Evolutionary conservation across 1,140 invertebrate genomes (phyloP).

Genomic region (Dryas iulia): DNA sequence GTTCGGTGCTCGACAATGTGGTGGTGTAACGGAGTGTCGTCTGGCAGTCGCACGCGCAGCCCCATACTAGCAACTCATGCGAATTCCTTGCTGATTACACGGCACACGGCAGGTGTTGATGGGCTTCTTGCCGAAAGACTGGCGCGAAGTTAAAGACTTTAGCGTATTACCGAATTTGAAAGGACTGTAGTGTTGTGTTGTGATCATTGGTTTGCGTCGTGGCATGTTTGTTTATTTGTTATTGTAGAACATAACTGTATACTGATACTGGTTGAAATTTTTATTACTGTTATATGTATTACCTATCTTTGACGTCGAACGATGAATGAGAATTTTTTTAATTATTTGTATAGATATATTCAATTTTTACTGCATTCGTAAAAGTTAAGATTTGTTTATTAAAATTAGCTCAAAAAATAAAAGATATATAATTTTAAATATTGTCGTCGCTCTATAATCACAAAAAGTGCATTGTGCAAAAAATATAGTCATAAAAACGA

Average conservation of each 20-base stretch:
- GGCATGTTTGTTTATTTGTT: slow-evolving; percentile 40
- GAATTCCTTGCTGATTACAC: slow-evolving; percentile 28
- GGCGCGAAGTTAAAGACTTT: background rate
- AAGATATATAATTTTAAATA: no score
- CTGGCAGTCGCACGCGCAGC: slow-evolving; percentile 29
- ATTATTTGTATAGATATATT: no score
- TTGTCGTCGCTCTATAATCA: no score
- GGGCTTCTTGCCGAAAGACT: background rate
- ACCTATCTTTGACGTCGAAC: background rate
- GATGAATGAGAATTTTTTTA: no score
- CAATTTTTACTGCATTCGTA: no score
- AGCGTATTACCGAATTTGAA: background rate
- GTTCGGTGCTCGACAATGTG: slow-evolving; percentile 68
- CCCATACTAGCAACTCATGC: slow-evolving; percentile 31
- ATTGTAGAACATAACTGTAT: background rate
- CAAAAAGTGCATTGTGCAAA: no score
- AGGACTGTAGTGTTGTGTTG: slow-evolving; percentile 18
- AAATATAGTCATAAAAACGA: background rate
- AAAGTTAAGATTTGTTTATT: no score
- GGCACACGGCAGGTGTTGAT: slow-evolving; percentile 13
- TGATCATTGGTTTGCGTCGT: slow-evolving; percentile 14
- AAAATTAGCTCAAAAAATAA: no score
- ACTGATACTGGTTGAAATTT: background rate
- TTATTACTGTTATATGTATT: background rate
- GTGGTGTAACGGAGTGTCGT: slow-evolving; percentile 32